These are phyloP conservation scores for Callorhinus ursinus DNA, from an alignment of 2,113 vertebrate species.

Conservation along the genomic window DNA sequence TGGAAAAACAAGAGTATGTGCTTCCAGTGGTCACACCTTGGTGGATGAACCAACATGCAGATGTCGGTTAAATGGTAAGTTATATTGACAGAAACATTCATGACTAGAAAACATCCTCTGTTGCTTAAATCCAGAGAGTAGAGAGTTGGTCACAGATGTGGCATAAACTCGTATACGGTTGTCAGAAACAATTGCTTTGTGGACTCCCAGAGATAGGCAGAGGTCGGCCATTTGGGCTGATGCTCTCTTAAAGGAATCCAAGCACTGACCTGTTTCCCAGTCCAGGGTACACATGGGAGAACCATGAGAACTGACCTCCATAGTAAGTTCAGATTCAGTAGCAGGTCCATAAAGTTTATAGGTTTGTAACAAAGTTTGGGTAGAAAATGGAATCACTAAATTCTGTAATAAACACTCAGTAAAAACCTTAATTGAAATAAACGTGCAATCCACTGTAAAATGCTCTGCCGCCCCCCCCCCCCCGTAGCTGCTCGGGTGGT, in stretches of 20 bases:
- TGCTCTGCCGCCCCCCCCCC: rapidly evolving
- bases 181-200: background rate
- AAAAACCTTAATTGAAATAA: constrained; percentile 24
- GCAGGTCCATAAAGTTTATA: background rate
- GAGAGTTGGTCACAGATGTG: background rate
- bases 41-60: background rate
- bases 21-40: background rate
- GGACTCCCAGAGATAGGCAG: background rate
- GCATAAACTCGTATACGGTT: background rate
- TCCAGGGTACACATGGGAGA: background rate
- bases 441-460: background rate
- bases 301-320: background rate
- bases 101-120: background rate
- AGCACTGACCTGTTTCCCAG: background rate
- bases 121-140: background rate
- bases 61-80: background rate
- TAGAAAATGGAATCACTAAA: constrained; percentile 1
- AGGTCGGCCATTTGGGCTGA: background rate
- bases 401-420: background rate
- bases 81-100: background rate
- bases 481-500: background rate
- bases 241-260: background rate
- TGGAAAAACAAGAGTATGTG: background rate
- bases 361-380: background rate
- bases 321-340: background rate